These are phyloP conservation scores for Megamerina dolium DNA, from an alignment of 2,888 invertebrate genomes.

Conservation along the genomic window DNA sequence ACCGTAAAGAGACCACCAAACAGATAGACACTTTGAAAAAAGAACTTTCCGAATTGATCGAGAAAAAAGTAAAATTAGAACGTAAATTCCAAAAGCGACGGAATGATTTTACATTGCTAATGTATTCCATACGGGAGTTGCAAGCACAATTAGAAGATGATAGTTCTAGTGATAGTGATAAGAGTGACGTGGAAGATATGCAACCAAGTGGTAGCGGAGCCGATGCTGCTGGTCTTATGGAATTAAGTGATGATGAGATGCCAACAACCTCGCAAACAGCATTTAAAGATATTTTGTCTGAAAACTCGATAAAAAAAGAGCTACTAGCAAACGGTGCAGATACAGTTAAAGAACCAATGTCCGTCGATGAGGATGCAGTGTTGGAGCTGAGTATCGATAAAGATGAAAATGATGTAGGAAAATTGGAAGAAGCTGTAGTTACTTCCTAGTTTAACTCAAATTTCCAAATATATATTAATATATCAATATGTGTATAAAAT, in stretches of 20 bases:
- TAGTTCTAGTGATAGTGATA: slow-evolving; percentile 51
- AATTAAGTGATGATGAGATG: slow-evolving; percentile 37
- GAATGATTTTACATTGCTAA: slow-evolving; percentile 84
- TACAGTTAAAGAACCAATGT: slow-evolving; percentile 25
- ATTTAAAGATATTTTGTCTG: slow-evolving; percentile 13
- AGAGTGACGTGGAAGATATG: slow-evolving; percentile 21
- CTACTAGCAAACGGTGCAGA: slow-evolving; percentile 20
- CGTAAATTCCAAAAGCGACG: slow-evolving; percentile 73
- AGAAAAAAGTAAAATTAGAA: slow-evolving; percentile 66
- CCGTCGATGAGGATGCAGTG: slow-evolving; percentile 40
- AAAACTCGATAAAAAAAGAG: background rate
- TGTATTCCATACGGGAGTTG: slow-evolving; percentile 79
- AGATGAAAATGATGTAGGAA: slow-evolving; percentile 33
- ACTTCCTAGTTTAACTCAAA: too few relatives aligned
- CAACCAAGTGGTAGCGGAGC: slow-evolving; percentile 11
- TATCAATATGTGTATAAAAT: background rate
- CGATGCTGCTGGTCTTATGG: too few relatives aligned
- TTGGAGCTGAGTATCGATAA: slow-evolving; percentile 41
- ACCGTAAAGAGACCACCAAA: slow-evolving; percentile 71
- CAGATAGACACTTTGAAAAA: slow-evolving; percentile 64
- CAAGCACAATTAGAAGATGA: slow-evolving; percentile 72
- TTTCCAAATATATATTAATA: background rate
- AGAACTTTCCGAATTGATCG: slow-evolving; percentile 65
- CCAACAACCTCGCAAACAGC: slow-evolving; percentile 23
- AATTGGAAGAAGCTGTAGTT: slow-evolving; percentile 19